phyloP scores from a whole-genome alignment of 2,113 vertebrate species.

The Tetrax tetrax region DNA sequence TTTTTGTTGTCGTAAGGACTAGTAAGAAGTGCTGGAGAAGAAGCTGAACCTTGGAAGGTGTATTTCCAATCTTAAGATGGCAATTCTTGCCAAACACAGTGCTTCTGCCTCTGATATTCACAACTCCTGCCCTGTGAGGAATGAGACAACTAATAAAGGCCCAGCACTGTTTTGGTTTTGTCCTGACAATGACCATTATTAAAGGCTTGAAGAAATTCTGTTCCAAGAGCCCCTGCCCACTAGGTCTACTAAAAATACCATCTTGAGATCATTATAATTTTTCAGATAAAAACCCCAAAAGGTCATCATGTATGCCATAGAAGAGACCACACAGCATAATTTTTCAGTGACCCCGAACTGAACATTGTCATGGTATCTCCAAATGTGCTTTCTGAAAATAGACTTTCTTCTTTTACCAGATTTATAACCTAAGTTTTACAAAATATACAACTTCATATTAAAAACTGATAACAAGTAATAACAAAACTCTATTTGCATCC shows the following conservation, averaged over 20 bases:
- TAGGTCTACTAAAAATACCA: neutral
- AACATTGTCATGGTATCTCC: neutral
- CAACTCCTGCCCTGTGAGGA: neutral
- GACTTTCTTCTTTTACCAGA: neutral
- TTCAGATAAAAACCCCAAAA: neutral
- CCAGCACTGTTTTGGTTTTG: neutral
- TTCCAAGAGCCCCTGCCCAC: neutral
- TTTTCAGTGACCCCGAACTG: neutral
- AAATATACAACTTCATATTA: neutral
- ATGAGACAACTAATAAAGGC: neutral
- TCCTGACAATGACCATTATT: neutral
- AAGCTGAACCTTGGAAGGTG: neutral
- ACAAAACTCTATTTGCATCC: neutral
- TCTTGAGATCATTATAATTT: neutral
- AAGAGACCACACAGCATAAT: neutral
- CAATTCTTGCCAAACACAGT: neutral
- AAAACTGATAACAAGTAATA: neutral
- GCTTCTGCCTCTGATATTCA: neutral
- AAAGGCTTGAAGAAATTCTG: neutral
- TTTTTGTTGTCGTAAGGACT: neutral
- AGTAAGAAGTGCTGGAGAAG: neutral
- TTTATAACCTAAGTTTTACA: neutral
- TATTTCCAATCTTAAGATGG: neutral
- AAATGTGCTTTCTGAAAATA: neutral
- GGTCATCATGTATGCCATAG: neutral